Evolutionary conservation across 2,113 vertebrate species (phyloP), one percentile per base, ranked within the genome.

Genomic region (Thalassoma bifasciatum): DNA sequence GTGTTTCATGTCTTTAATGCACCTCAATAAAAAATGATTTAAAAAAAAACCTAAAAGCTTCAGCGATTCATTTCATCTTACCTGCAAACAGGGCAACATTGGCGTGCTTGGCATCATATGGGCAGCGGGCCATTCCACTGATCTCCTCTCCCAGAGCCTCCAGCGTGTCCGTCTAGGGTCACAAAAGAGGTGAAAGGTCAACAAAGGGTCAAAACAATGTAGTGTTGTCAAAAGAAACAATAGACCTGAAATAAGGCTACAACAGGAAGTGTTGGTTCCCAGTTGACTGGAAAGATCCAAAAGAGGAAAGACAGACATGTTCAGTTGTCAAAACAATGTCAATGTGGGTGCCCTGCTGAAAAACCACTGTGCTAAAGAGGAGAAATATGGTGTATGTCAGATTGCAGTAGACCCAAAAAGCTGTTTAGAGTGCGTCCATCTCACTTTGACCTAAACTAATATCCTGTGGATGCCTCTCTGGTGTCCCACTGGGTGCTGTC

Each of bases 91-190:
- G 93, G 0, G 98, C 98, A 4, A 99, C 93, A 0, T 99, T 99
- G 90, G 96, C 96, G 58, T 99, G 98, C 85, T 99, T 99, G 92
- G 97, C 96, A 71, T 99, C 98, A 8, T 99, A 99, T 0, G 98
- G 98, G 88, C 98, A 99, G 51, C 98, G 96, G 30, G 98, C 98
- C 97, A 99, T 99, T 76, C 98, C 98, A 52, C 97, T 98, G 90
- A 99, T 98, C 87, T 99, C 98, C 85, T 99, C 97, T 78, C 96
- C 96, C 44, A 94, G 87, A 68, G 95, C 94, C 73, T 99, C 98
- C 93, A 99, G 75, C 24, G 95, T 95, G 83, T 99, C 98, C 92
- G 94, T 94, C 98, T 99, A 87, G 92, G 77, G 84, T 86, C 80
- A 81, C 10, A 75, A 78, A 72, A 2, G 16, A 77, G 68, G 60